Percentiles rank a stretch among this genome's conserved stretches.
phyloP scores from a whole-genome alignment of 2,113 vertebrate species.

The Malurus elegans region DNA sequence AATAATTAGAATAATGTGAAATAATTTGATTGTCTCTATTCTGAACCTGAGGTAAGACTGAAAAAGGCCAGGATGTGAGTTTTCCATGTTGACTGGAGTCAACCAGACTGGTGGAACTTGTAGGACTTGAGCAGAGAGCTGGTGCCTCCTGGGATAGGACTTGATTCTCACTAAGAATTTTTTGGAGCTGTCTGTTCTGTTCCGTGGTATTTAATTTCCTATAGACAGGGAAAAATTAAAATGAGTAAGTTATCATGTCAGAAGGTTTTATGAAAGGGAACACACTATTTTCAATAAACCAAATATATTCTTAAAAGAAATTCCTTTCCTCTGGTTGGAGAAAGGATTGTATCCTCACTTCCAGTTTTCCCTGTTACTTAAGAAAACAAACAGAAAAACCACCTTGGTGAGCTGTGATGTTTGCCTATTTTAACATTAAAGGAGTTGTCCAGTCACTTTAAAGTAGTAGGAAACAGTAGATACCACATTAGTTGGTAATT shows the following conservation, averaged over 20 bases:
- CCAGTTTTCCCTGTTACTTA: not conserved
- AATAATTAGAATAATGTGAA: not conserved
- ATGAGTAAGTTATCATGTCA: not conserved
- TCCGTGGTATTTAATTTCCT: not conserved
- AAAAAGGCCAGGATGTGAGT: not conserved
- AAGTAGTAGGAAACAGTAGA: not conserved
- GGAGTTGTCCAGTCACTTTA: not conserved
- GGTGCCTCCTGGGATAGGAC: not conserved
- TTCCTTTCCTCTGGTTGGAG: not conserved
- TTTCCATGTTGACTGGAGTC: not conserved
- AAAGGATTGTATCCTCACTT: not conserved
- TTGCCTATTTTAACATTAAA: not conserved
- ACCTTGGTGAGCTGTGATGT: not conserved
- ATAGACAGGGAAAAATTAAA: not conserved
- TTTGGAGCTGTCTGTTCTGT: not conserved
- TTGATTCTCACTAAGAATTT: not conserved
- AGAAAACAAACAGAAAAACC: not conserved
- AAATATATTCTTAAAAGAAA: not conserved
- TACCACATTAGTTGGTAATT: not conserved
- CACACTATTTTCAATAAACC: not conserved
- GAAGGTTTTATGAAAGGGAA: not conserved
- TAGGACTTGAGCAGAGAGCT: rapidly evolving
- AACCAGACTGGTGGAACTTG: not conserved
- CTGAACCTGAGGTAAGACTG: not conserved
- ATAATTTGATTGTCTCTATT: not conserved